phyloP scores from a whole-genome alignment of 1,140 invertebrate species.

The Scaptomyza hsui region DNA sequence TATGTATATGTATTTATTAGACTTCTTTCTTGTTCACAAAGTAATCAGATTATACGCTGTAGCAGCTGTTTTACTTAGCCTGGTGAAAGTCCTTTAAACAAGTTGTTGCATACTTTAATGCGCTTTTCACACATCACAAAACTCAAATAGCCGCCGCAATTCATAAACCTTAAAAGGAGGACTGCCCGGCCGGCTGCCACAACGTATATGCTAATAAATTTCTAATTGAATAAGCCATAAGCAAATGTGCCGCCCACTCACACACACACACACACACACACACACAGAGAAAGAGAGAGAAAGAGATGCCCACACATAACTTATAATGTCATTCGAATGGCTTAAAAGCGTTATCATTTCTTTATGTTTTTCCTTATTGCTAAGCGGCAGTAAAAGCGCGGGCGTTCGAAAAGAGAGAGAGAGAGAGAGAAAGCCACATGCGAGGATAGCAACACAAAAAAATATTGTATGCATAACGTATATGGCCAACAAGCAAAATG shows the following conservation, averaged over 20 bases:
- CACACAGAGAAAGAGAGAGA: background rate
- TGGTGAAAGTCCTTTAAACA: background rate
- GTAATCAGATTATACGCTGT: background rate
- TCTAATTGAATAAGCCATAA: slow-evolving; percentile 69
- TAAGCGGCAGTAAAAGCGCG: slow-evolving; percentile 46
- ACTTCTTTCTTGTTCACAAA: background rate
- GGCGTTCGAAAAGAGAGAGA: background rate
- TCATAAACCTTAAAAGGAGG: slow-evolving; percentile 36
- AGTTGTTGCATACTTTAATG: slow-evolving; percentile 43
- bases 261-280: slow-evolving; percentile 5
- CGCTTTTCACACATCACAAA: slow-evolving; percentile 36
- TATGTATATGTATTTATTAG: too few relatives aligned
- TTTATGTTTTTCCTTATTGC: slow-evolving; percentile 63
- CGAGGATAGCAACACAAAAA: slow-evolving; percentile 30
- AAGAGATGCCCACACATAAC: slow-evolving; percentile 40
- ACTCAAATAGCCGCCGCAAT: slow-evolving; percentile 26
- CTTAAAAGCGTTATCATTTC: slow-evolving; percentile 64
- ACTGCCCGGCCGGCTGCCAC: background rate
- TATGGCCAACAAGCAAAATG: slow-evolving; percentile 47
- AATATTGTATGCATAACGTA: slow-evolving; percentile 75
- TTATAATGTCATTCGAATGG: slow-evolving; percentile 68
- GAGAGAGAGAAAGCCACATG: slow-evolving; percentile 12
- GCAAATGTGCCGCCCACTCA: slow-evolving; percentile 30
- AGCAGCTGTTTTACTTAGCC: background rate
- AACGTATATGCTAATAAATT: slow-evolving; percentile 63